Evolutionary conservation across 2,888 invertebrate species (phyloP).

Genomic region (Cecidostiba fungosa): DNA sequence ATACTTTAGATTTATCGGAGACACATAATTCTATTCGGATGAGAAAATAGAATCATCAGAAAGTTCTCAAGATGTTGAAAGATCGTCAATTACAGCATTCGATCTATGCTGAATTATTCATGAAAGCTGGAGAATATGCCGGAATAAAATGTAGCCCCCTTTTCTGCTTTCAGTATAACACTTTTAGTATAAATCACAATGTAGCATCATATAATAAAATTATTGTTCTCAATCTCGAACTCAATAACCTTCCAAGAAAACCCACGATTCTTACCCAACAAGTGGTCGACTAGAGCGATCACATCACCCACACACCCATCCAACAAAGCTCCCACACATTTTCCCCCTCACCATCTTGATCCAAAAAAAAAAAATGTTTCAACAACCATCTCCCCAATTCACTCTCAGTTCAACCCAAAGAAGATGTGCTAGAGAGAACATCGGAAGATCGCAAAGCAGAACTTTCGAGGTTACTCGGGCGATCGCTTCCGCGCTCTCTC

Average conservation of each 20-base stretch:
- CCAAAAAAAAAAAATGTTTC: conserved; percentile 3
- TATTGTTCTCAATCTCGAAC: background rate
- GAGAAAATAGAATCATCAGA: too few relatives aligned
- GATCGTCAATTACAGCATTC: too few relatives aligned
- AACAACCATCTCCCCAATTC: background rate
- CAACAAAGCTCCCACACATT: background rate
- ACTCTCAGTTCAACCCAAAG: background rate
- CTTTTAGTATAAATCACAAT: too few relatives aligned
- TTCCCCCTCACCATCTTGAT: background rate
- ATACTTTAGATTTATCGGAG: too few relatives aligned
- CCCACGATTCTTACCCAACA: conserved; percentile 21
- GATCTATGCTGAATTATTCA: too few relatives aligned
- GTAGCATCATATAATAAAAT: too few relatives aligned
- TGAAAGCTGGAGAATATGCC: too few relatives aligned
- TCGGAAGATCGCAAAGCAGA: background rate
- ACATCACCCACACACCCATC: background rate
- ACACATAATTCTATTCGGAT: too few relatives aligned
- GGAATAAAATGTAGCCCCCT: too few relatives aligned
- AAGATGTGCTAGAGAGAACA: background rate
- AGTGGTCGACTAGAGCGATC: conserved; percentile 33
- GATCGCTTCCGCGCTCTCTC: conserved; percentile 63
- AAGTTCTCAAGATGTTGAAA: too few relatives aligned
- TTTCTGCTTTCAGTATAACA: too few relatives aligned
- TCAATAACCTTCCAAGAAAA: background rate
- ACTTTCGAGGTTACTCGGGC: conserved; percentile 72